Evolutionary conservation across 2,797 vertebrate species (phyloP).

Genomic region (Schizothorax lantsangensis): DNA sequence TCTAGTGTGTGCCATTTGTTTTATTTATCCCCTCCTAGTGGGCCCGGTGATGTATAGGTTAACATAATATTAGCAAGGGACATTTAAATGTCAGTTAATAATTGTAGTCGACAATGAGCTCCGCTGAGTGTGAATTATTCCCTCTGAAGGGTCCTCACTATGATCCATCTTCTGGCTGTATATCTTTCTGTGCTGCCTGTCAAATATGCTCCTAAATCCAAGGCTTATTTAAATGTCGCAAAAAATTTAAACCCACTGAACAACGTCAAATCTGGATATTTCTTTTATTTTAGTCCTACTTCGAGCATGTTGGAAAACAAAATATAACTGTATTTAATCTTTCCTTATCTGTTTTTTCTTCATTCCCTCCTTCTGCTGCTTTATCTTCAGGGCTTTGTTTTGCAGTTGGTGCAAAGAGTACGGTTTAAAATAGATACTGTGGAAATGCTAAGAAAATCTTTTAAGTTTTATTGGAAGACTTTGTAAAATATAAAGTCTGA

Average conservation of each 20-base stretch:
- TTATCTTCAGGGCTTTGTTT: conserved; percentile 16
- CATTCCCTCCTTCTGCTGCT: neutral
- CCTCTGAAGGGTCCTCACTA: conserved; percentile 21
- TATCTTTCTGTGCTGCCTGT: conserved; percentile 19
- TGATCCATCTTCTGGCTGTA: conserved; percentile 15
- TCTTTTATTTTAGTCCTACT: conserved; percentile 21
- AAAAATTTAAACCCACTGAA: neutral
- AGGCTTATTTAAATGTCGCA: conserved; percentile 36
- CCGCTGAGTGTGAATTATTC: conserved; percentile 44
- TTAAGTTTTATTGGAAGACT: neutral
- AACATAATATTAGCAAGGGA: conserved; percentile 39
- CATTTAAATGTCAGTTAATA: conserved; percentile 52
- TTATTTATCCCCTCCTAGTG: conserved; percentile 20
- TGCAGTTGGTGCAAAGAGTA: neutral
- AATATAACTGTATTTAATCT: conserved; percentile 26
- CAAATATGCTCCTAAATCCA: conserved; percentile 28
- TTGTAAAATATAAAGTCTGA: neutral
- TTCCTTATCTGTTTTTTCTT: neutral
- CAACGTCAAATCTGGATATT: neutral
- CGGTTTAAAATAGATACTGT: conserved; percentile 8
- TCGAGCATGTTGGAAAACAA: conserved; percentile 7
- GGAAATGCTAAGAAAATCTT: neutral
- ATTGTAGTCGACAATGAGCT: conserved; percentile 31
- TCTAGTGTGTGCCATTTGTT: conserved; percentile 10
- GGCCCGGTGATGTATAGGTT: conserved; percentile 35